phyloP scores from a whole-genome alignment of 2,113 vertebrate species.

The Neofelis nebulosa region DNA sequence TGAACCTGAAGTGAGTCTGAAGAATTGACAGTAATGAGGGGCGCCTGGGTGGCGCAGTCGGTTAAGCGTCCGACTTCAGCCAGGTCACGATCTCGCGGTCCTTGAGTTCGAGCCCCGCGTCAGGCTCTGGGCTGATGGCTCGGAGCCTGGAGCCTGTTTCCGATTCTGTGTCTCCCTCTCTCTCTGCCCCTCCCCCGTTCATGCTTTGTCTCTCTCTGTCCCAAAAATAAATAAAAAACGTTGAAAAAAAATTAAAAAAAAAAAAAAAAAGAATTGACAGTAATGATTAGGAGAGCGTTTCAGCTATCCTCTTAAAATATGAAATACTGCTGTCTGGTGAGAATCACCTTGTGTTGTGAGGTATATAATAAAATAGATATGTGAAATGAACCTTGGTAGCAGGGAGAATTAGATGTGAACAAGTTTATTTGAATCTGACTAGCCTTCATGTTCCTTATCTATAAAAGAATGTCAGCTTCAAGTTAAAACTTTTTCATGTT shows the following conservation, averaged over 20 bases:
- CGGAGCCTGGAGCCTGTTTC: too few relatives aligned
- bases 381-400: not conserved
- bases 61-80: too few relatives aligned
- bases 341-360: not conserved
- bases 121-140: too few relatives aligned
- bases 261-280: not conserved
- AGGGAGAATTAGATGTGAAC: not conserved
- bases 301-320: not conserved
- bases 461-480: not conserved
- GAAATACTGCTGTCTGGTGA: not conserved
- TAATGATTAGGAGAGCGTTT: not conserved
- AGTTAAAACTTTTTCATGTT: not conserved
- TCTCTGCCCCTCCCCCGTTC: too few relatives aligned
- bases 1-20: not conserved
- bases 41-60: too few relatives aligned
- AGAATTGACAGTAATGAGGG: not conserved
- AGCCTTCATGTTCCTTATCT: not conserved
- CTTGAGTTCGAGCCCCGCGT: too few relatives aligned
- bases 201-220: too few relatives aligned
- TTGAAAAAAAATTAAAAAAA: too few relatives aligned
- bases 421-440: constrained; percentile 30
- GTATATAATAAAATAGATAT: not conserved
- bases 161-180: too few relatives aligned
- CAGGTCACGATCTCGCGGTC: too few relatives aligned
- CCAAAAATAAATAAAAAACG: too few relatives aligned